phyloP scores from a whole-genome alignment of 2,113 vertebrate genomes.

The Prionailurus bengalensis region DNA sequence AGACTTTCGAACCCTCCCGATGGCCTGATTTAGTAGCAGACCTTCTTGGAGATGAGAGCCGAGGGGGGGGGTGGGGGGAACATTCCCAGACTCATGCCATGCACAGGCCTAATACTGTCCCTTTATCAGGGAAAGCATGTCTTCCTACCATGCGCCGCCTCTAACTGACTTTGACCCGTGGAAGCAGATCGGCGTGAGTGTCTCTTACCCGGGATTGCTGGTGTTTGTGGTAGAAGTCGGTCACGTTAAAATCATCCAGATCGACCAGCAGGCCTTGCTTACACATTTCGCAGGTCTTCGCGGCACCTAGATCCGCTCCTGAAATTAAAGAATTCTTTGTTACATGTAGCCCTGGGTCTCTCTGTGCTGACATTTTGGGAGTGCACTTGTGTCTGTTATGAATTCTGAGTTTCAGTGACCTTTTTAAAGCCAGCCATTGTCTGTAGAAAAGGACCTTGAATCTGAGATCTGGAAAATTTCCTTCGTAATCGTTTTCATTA shows the following conservation, averaged over 20 bases:
- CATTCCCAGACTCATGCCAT: neutral
- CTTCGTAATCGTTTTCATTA: slow-evolving; percentile 53
- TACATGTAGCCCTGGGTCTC: neutral
- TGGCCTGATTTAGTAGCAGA: neutral
- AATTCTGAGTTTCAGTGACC: slow-evolving; percentile 29
- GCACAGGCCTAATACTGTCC: neutral
- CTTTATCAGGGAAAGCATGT: neutral
- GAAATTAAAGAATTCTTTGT: slow-evolving; percentile 45
- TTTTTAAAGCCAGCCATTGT: slow-evolving; percentile 39
- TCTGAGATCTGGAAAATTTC: slow-evolving; percentile 45
- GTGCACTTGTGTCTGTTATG: neutral
- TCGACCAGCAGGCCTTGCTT: slow-evolving; percentile 78
- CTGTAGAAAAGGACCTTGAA: slow-evolving; percentile 63
- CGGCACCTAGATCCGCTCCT: slow-evolving; percentile 82
- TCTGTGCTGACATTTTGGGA: slow-evolving; percentile 49
- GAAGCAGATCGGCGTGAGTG: neutral
- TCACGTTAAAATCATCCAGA: slow-evolving; percentile 78
- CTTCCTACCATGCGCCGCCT: neutral
- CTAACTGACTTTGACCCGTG: neutral
- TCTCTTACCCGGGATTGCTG: slow-evolving; percentile 79
- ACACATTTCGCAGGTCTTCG: slow-evolving; percentile 85
- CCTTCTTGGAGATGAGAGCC: slow-evolving; percentile 53
- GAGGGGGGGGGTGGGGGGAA: neutral
- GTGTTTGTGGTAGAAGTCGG: slow-evolving; percentile 79
- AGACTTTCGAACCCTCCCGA: neutral